Evolutionary conservation across 2,797 vertebrate species (phyloP), one percentile per base, ranked within the genome.

Genomic region (Betta splendens): DNA sequence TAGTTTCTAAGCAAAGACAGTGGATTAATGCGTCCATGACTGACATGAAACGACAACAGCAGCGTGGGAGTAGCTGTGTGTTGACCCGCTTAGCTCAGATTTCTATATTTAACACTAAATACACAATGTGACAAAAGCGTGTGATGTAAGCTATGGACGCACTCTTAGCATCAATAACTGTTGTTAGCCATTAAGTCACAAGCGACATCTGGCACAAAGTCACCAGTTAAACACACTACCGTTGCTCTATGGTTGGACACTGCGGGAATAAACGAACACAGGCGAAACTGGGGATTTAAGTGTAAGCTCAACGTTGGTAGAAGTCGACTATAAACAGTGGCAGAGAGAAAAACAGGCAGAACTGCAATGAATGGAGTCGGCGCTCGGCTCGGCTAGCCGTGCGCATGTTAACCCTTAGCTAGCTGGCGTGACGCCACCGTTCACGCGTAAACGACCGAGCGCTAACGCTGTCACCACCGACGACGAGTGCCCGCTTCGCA

Each of bases 341-440:
- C 10, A 17, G 3, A 16, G 50, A 10, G 38, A 28, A 26, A 6
- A 64, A 8, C 0, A 21, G 7, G 8, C 2, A 7, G 7, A 50
- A 18, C 23, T 31, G 64, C n/a, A 77, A 83, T 86, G 77, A 85
- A 88, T 86, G 81, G 58, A 70, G 28, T 79, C 74, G 29, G 4
- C 13, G 7, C 4, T 25, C 7, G 7, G 23, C 39, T 58, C 35
- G 1, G 72, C 63, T 79, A 77, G 50, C 61, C 17, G 45, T 20
- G 18, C 8, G 22, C 38, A 50, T 21, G 47, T 65, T 52, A 13
- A 69, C 54, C 39, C 50, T 45, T 35, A 5, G 82, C 68, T 86
- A 85, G 77, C 84, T 44, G 15, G 45, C 17, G 42, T 37, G 33
- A 50, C 17, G 40, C 56, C 47, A 60, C 72, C 72, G 70, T 75